Base-by-base conservation (phyloP, 2,888 invertebrate species). In the Brenthis daphne region DNA sequence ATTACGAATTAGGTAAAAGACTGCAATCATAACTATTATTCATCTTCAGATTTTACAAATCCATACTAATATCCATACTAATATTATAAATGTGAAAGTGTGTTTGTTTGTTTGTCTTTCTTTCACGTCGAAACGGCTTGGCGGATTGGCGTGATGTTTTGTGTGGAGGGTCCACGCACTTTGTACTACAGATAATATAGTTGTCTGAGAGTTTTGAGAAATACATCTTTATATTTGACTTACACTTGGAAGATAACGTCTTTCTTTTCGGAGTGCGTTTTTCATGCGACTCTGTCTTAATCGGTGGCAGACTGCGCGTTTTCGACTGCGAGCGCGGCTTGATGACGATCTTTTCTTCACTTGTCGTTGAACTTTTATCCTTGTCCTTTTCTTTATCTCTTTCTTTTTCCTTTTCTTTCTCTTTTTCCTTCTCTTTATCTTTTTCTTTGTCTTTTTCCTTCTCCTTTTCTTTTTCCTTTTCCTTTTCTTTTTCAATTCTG, bases 281-380 rank as follows among this genome's bases (percentile, higher is more conserved):
- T 14, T 87, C 90, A 53, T 82, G 84, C 20, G 78, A 76, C 54
- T 89, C 90, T 0, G 77, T 78, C 73, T 87, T 88, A 16, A 83
- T 69, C 0, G 87, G 86, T 5, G 86, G 83, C 13, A 84, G 69
- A 16, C 84, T 83, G 3, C 92, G 87, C 1, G 84, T 87, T 67
- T 90, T 91, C 1, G 92, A 91, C 69, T 86, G 87, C 2, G 91
- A 90, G 1, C 91, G 85, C 5, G 88, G 83, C 69, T 90, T 90
- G 2, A 84, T 61, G 0, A 80, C 77, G 0, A 74, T 75, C 71
- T 89, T 90, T 66, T 92, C 92, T 69, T 91, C 91, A 50, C 83
- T 87, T 0, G 87, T 85, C 6, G 83, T 82, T 16, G 82, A 82
- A 83, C 69, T 82, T 83, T 70, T 85, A 48, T 81, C 80, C 74